phyloP scores from a whole-genome alignment of 1,140 invertebrate species.

The Drosophila ananassae region DNA sequence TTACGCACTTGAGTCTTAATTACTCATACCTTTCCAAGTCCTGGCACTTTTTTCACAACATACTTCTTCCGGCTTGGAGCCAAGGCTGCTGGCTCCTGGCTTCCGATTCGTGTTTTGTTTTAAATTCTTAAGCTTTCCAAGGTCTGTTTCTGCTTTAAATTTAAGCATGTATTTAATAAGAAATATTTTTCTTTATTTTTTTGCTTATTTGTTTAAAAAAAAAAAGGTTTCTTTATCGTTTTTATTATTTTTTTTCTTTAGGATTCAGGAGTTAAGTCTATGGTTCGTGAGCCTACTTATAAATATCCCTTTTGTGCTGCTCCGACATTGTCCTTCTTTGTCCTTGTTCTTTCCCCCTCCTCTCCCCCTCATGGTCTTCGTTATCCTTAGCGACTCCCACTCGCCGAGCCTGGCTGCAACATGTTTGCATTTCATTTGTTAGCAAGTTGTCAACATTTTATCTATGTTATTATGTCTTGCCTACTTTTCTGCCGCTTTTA shows the following conservation, averaged over 20 bases:
- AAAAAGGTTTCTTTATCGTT: too few relatives aligned
- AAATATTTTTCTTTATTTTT: not conserved
- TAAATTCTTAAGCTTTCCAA: slow-evolving; percentile 7
- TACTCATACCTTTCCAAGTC: slow-evolving; percentile 58
- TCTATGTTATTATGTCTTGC: slow-evolving; percentile 56
- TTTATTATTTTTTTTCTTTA: not conserved
- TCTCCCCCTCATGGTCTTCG: not conserved
- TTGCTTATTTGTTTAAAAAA: slow-evolving; percentile 1
- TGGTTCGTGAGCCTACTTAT: slow-evolving; percentile 19
- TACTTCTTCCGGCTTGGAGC: not conserved
- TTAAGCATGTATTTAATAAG: too few relatives aligned
- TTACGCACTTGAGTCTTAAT: slow-evolving; percentile 69
- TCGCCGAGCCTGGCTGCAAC: slow-evolving; percentile 35
- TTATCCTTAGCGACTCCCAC: slow-evolving; percentile 27
- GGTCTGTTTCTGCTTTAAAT: not conserved
- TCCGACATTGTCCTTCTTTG: slow-evolving; percentile 14
- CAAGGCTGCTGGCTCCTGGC: not conserved
- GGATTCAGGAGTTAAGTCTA: slow-evolving; percentile 20
- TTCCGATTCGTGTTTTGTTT: not conserved
- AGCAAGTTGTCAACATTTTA: slow-evolving; percentile 63
- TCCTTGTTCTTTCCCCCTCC: not conserved
- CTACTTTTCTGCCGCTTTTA: slow-evolving; percentile 27
- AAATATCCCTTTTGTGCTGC: slow-evolving; percentile 34
- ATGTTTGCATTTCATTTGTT: slow-evolving; percentile 68
- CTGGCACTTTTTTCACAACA: not conserved